Base-by-base conservation (phyloP, 2,113 vertebrate genomes). In the Aspidoscelis tigris region DNA sequence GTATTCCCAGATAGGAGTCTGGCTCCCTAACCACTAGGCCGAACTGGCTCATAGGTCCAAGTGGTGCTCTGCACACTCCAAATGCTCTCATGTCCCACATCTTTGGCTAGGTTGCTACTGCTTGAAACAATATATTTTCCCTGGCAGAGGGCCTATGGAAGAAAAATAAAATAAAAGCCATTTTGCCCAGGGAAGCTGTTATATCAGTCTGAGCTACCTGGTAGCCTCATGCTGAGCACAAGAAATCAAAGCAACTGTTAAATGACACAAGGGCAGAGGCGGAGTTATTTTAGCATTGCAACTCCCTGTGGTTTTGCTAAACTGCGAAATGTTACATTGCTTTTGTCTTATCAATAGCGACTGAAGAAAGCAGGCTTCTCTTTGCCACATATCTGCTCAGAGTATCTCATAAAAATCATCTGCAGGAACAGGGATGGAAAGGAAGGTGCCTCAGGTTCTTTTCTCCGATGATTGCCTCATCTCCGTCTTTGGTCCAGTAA, bases 191-290 rank as follows among this genome's bases (percentile, higher is more conserved):
- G 5, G 44, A 43, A n/a, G 65, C 58, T 39, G n/a, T 4, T 66
- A 5, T 69, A 84, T 71, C 61, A 9, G 3, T 68, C 39, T 68
- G 22, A 80, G 21, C 26, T 33, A 22, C 73, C 72, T 20, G 16
- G 44, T 66, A 68, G 7, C 55, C 71, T 84, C 16, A 11, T 47
- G 70, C 76, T n/a, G 10, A 16, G 47, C 22, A 66, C 26, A 74
- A 71, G 80, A 83, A 79, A 79, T 76, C 26, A 73, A 41, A 65
- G 39, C 16, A 11, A 8, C 21, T 88, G 77, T 81, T 78, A 82
- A 68, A 72, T 7, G 33, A 58, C 66, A 76, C 65, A 72, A 50
- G 47, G n/a, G 33, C 33, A 33, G 33, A 24, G 0, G 47, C 33
- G 69, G 85, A 10, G 50, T 20, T 3, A 14, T 69, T 79, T 53